Base-by-base conservation (phyloP, 1,140 invertebrate genomes). In the Ceratina australensis region DNA sequence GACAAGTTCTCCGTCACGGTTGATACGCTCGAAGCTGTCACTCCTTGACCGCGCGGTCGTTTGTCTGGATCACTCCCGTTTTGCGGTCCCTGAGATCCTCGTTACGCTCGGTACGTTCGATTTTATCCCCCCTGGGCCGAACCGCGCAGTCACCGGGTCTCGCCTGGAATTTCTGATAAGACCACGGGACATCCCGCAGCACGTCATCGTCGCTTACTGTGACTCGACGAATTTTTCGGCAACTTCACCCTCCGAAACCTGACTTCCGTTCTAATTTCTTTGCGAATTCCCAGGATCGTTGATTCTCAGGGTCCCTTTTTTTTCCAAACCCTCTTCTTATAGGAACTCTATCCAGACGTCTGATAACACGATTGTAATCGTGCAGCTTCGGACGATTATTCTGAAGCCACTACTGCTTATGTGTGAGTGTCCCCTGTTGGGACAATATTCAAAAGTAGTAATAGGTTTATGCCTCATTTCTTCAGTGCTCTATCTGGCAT, bases 11-110 rank as follows among this genome's bases (percentile, higher is more conserved):
- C 66, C 67, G 74, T 83, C 71, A 87, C 81, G 82, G 81, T 66
- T 76, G 84, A 88, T 84, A 85, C 33, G 86, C 86, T 90, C 80
- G 84, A 82, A 84, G 78, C 87, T 90, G 90, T 88, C 90, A 89
- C 86, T 89, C 84, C 79, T 78, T 86, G 87, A 90, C 89, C 90
- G 78, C 87, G 81, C 81, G 82, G 80, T 90, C 90, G 89, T 91
- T 90, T 89, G 88, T 91, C 89, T 90, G 79, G 87, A 90, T 91
- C 89, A 88, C 84, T 85, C 82, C 75, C 81, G 80, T 88, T 85
- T 85, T 64, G 77, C 68, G 79, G 72, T 81, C 73, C 83, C 52
- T 60, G 83, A 81, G 83, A 69, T 80, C 77, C 69, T 67, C 69
- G 67, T 81, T 79, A 74, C 80, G 71, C 50, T 26, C 24, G 54